These are phyloP conservation scores for Sarcophaga peregrina DNA, from an alignment of 1,140 invertebrate species.

Conservation along the genomic window DNA sequence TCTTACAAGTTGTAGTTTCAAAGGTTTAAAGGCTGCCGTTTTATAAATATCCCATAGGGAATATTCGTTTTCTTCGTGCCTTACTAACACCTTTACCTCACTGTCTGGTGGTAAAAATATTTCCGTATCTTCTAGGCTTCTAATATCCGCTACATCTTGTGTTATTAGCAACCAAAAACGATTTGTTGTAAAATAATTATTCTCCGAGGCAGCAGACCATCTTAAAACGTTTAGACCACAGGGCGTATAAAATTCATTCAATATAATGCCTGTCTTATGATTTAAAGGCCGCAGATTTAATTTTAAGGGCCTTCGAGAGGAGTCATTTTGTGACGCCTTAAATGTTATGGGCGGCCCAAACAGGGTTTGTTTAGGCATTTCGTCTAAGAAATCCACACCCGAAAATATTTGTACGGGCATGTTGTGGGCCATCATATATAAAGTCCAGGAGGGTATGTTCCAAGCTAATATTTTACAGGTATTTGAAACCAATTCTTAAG, in stretches of 20 bases:
- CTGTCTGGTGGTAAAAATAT: slow-evolving; percentile 60
- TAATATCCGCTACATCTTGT: slow-evolving; percentile 46
- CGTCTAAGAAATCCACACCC: background rate
- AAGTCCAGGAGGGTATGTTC: slow-evolving; percentile 39
- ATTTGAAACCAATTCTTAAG: too few species aligned
- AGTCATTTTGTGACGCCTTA: slow-evolving; percentile 48
- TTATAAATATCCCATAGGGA: slow-evolving; percentile 58
- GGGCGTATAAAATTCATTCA: slow-evolving; percentile 51
- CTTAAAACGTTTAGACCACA: slow-evolving; percentile 58
- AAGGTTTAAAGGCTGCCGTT: slow-evolving; percentile 51
- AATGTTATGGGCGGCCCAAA: slow-evolving; percentile 55
- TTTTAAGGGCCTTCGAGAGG: slow-evolving; percentile 51
- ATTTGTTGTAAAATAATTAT: slow-evolving; percentile 63
- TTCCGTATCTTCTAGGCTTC: slow-evolving; percentile 52
- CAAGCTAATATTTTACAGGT: background rate
- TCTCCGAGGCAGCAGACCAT: slow-evolving; percentile 58
- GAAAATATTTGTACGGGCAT: background rate
- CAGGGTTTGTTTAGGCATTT: slow-evolving; percentile 5
- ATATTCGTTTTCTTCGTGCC: background rate
- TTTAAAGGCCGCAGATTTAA: slow-evolving; percentile 48
- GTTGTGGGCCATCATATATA: slow-evolving; percentile 15
- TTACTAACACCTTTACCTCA: slow-evolving; percentile 52
- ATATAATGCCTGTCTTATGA: slow-evolving; percentile 57
- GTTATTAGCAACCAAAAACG: slow-evolving; percentile 60
- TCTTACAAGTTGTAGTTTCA: slow-evolving; percentile 49